Percentiles rank a stretch among this genome's conserved stretches.
phyloP scores from a whole-genome alignment of 2,888 invertebrate species.

The Apotomis turbidana region DNA sequence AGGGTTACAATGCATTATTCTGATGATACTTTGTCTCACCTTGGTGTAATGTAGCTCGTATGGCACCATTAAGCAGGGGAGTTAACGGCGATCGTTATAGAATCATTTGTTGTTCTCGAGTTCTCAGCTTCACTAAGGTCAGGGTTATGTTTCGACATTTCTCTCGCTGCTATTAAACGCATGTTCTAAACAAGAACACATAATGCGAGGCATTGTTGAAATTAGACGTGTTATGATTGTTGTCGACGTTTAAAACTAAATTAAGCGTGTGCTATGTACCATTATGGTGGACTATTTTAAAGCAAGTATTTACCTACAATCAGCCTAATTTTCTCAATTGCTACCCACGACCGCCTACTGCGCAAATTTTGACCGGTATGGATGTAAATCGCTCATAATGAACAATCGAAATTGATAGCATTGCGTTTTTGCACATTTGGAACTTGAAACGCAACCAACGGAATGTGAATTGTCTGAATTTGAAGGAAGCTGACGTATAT shows the following conservation, averaged over 20 bases:
- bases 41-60: slow-evolving; percentile 66
- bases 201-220: slow-evolving; percentile 39
- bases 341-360: slow-evolving; percentile 11
- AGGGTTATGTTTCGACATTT: slow-evolving; percentile 54
- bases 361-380: not conserved
- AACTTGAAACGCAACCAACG: not conserved
- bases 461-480: not conserved
- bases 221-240: slow-evolving; percentile 33
- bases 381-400: not conserved
- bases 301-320: slow-evolving; percentile 19
- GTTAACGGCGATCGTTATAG: slow-evolving; percentile 57
- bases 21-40: slow-evolving; percentile 58
- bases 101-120: slow-evolving; percentile 63
- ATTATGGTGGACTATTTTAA: slow-evolving; percentile 20
- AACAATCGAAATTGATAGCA: not conserved
- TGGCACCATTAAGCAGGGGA: slow-evolving; percentile 55
- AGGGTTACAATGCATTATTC: slow-evolving; percentile 49
- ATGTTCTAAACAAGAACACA: slow-evolving; percentile 46
- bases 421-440: not conserved
- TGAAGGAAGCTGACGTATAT: not conserved
- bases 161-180: slow-evolving; percentile 44
- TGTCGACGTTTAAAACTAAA: slow-evolving; percentile 35
- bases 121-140: slow-evolving; percentile 58
- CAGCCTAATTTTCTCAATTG: slow-evolving; percentile 15
- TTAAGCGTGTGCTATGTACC: slow-evolving; percentile 23